phyloP scores from a whole-genome alignment of 2,113 vertebrate genomes.

The Silurus glanis region DNA sequence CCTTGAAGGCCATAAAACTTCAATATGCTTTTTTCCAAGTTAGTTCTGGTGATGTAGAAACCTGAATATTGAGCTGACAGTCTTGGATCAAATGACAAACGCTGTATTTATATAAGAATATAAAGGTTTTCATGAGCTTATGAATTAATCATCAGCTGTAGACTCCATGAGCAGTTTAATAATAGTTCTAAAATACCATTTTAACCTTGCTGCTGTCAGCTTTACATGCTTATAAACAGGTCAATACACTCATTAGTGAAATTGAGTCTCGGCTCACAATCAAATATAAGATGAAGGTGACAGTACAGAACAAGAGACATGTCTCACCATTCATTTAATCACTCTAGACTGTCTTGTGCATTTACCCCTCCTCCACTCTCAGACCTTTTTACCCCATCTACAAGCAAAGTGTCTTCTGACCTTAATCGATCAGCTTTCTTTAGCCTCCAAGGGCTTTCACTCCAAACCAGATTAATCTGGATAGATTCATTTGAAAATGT shows the following conservation, averaged over 20 bases:
- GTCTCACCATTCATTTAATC: slow-evolving; percentile 3
- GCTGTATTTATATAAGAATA: slow-evolving; percentile 1
- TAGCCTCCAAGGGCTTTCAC: background rate
- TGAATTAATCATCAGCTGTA: slow-evolving; percentile 10
- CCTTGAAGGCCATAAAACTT: background rate
- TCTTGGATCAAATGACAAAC: background rate
- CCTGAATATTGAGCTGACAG: slow-evolving; percentile 16
- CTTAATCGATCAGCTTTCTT: background rate
- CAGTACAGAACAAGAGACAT: background rate
- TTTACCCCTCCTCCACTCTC: background rate
- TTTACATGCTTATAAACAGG: slow-evolving; percentile 23
- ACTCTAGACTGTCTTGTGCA: background rate
- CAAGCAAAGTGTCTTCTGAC: background rate
- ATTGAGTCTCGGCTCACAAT: background rate
- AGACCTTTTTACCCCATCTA: background rate
- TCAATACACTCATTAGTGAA: slow-evolving; percentile 12
- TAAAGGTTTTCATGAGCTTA: background rate
- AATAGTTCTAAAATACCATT: slow-evolving; percentile 24
- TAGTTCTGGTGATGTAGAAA: background rate
- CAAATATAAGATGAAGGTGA: slow-evolving; percentile 4
- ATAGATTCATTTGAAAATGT: background rate
- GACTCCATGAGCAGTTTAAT: background rate
- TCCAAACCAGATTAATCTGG: background rate
- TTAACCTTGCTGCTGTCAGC: slow-evolving; percentile 25
- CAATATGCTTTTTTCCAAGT: background rate